A percentile compares a stretch with the other conserved stretches of the same genome.
Conservation (phyloP, 2,797 vertebrate genomes). For the Gallinago solitaria region DNA sequence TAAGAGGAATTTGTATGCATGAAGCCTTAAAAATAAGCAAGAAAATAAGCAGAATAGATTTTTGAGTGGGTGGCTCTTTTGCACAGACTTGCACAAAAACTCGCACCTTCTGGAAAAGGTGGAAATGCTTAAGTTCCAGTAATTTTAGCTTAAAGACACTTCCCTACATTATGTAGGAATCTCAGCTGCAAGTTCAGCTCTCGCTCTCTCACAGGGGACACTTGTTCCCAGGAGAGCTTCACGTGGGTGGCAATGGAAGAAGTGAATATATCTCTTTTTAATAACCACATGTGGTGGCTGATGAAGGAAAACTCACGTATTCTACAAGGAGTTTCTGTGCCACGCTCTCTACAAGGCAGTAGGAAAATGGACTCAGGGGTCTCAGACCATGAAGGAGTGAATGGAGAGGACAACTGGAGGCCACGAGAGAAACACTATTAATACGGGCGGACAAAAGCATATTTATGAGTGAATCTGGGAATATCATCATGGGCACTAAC, state of each 20-base stretch:
- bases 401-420: conserved; percentile 34
- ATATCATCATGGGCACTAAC: background rate
- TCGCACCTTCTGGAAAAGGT: background rate
- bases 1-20: background rate
- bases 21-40: background rate
- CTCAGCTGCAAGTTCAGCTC: background rate
- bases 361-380: background rate
- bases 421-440: conserved; percentile 1
- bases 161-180: background rate
- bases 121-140: background rate
- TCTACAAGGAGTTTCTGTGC: conserved; percentile 9
- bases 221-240: background rate
- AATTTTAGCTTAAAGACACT: background rate
- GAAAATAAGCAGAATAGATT: background rate
- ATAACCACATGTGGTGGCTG: background rate
- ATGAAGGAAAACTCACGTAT: background rate
- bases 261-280: background rate
- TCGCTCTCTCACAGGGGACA: background rate
- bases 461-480: background rate
- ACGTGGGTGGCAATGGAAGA: background rate
- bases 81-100: background rate
- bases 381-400: conserved; percentile 11
- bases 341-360: background rate
- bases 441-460: background rate
- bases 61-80: background rate